Base-by-base conservation (phyloP, 2,888 invertebrate genomes). In the Miltochrista miniata region DNA sequence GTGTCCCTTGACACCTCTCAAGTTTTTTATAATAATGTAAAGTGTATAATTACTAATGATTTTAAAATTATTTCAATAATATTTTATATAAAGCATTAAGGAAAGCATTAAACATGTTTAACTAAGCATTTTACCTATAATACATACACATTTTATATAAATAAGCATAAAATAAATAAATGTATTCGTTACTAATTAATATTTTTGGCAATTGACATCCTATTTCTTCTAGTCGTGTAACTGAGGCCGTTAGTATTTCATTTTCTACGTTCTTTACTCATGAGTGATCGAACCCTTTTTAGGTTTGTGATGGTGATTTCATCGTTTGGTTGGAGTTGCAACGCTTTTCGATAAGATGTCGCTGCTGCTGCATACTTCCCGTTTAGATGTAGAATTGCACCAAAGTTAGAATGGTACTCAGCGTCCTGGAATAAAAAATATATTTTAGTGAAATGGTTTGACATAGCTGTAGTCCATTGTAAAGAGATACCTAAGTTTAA, bases 371-470 rank as follows among this genome's bases (percentile, higher is more conserved):
- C 92, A 70, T 97, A 96, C 84, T 98, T 98, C 18, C 97, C 97
- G 81, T 98, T 97, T 63, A 98, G 93, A 89, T 99, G 98, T 53
- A 98, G 92, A 79, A 99, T 98, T 51, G 98, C 98, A 18, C 98
- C 99, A 50, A 98, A 93, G 85, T 99, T 98, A 74, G 98, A 97
- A 87, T 98, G 97, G 52, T 97, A 96, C 64, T 97, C 94, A 0
- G 98, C 96, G 76, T 98, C 97, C 95, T 97, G 85, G 15, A 74
- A 78, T 59, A 55, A 68, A 72, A 64, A 10, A 38, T 15, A 24
- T 24, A 24, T 24, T 24, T 24, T 24, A 24, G 18, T 24, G 18
- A 24, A 24, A 24, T 24, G 5, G 18, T 24, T 24, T 4, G 18
- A 24, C 2, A 5, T 24, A 24, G 18, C 5, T 24, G 18, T 5